phyloP scores from a whole-genome alignment of 2,113 vertebrate genomes.

The Clarias magur region DNA sequence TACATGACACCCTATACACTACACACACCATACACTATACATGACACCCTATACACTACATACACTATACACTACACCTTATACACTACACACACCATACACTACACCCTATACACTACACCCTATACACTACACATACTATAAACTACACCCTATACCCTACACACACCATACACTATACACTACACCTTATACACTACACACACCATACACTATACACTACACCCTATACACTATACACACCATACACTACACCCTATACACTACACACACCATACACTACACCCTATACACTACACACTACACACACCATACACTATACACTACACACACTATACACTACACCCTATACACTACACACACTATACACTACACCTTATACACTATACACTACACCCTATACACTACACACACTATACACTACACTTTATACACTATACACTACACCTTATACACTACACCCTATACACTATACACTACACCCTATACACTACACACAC shows the following conservation, averaged over 20 bases:
- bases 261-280: neutral
- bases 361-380: neutral
- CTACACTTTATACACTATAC: no score
- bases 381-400: neutral
- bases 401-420: no score
- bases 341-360: neutral
- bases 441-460: neutral
- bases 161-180: neutral
- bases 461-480: no score
- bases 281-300: no score
- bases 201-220: neutral
- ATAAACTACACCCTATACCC: neutral
- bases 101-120: neutral
- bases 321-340: neutral
- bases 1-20: no score
- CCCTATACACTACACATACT: neutral
- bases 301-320: neutral
- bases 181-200: neutral
- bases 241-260: neutral
- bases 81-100: neutral
- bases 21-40: no score
- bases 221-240: neutral
- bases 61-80: no score
- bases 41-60: no score
- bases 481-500: neutral